phyloP scores from a whole-genome alignment of 2,888 invertebrate genomes.

The Scaptomyza polygonia region DNA sequence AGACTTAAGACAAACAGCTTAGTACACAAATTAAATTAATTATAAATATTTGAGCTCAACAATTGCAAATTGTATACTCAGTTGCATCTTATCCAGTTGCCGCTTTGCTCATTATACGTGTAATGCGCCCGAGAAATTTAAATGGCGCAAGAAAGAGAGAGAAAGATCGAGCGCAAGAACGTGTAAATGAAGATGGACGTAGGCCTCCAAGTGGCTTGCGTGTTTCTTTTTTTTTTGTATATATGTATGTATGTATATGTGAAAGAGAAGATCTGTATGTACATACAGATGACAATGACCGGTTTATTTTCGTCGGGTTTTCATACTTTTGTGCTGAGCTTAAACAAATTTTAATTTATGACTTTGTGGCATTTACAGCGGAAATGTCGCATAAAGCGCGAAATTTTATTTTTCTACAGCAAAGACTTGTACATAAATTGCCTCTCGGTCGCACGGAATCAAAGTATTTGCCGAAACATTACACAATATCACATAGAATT shows the following conservation, averaged over 20 bases:
- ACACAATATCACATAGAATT: not conserved
- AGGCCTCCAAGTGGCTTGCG: slow-evolving; percentile 61
- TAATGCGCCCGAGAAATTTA: slow-evolving; percentile 48
- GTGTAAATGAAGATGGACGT: slow-evolving; percentile 78
- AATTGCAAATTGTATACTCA: slow-evolving; percentile 55
- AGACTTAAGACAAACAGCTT: slow-evolving; percentile 51
- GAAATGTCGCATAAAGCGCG: slow-evolving; percentile 78
- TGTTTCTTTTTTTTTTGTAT: slow-evolving; percentile 35
- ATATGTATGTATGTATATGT: no score
- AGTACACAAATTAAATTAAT: slow-evolving; percentile 74
- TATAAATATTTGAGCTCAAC: slow-evolving; percentile 74
- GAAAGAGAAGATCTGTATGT: not conserved
- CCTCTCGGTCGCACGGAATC: slow-evolving; percentile 47
- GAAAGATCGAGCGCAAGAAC: slow-evolving; percentile 12
- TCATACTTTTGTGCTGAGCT: slow-evolving; percentile 50
- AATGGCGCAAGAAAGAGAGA: slow-evolving; percentile 25
- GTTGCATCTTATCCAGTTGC: slow-evolving; percentile 14
- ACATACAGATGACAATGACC: slow-evolving; percentile 68
- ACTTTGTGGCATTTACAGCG: slow-evolving; percentile 64
- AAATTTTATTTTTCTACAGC: slow-evolving; percentile 54
- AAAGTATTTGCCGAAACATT: slow-evolving; percentile 49
- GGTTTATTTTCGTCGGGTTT: slow-evolving; percentile 63
- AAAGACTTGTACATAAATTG: no score
- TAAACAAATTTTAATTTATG: slow-evolving; percentile 78
- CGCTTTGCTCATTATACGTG: slow-evolving; percentile 55